Base-by-base conservation (phyloP, 2,797 vertebrate genomes). In the Paguma larvata region DNA sequence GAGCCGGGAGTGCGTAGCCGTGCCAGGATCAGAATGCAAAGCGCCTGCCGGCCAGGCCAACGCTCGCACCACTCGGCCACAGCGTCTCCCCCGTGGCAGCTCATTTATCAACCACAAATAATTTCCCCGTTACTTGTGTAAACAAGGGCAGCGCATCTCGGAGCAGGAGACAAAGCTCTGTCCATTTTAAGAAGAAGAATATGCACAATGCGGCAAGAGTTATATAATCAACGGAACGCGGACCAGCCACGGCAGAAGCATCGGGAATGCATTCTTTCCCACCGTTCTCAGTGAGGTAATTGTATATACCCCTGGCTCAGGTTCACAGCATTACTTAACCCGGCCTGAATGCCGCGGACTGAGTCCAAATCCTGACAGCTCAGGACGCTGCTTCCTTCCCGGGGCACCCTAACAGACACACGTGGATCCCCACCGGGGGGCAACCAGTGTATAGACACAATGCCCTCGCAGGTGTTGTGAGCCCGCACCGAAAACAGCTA, bases 131-230 rank as follows among this genome's bases (percentile, higher is more conserved):
- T 89, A 91, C 56, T 77, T 85, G 95, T 94, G 91, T 87, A 96
- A 98, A 97, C 75, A 96, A 98, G 96, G 95, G 89, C 85, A 12
- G 56, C 3, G 30, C 2, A 0, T 94, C 97, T 92, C 95, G 41
- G 86, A 56, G 2, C 79, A 34, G 70, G 94, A 96, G 75, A 94
- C 97, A 94, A 72, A 73, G 89, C 89, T 95, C 94, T 98, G 97
- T 97, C 97, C 97, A 98, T 98, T 98, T 99, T 97, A 98, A 98
- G 98, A 98, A 98, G 97, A 98, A 98, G 34, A 96, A 84, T 14
- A 96, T 62, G 19, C 91, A 97, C 2, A 0, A 53, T 63, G 93
- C 86, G 78, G 93, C 78, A 84, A 92, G 89, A 63, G 84, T 97
- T 94, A 95, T 78, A 91, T 97, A 97, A 98, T 73, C 93, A 92